phyloP scores from a whole-genome alignment of 2,888 invertebrate genomes.

The Apoderus coryli region DNA sequence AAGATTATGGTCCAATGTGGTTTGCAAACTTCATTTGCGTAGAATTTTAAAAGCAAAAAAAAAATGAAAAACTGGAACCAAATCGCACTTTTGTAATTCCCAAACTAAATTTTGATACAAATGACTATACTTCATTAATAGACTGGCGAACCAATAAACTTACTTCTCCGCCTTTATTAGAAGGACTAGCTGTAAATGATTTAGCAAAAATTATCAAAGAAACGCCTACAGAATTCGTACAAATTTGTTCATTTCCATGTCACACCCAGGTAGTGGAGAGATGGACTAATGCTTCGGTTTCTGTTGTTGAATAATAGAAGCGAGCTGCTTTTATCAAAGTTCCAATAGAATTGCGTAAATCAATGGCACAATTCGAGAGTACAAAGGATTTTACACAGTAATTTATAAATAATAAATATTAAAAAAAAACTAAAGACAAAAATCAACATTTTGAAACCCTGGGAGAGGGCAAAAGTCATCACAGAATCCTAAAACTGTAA shows the following conservation, averaged over 20 bases:
- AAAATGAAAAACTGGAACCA: no score
- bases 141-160: conserved; percentile 8
- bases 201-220: conserved; percentile 3
- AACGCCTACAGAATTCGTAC: not conserved
- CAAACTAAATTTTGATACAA: conserved; percentile 9
- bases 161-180: conserved; percentile 4
- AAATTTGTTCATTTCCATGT: conserved; percentile 3
- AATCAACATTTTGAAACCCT: no score
- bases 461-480: no score
- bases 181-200: conserved; percentile 1
- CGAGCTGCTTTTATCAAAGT: conserved; percentile 1
- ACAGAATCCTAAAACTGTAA: no score
- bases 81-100: conserved; percentile 6
- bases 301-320: conserved; percentile 4
- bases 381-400: not conserved
- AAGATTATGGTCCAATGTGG: no score
- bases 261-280: conserved; percentile 5
- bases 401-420: no score
- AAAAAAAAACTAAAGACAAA: no score
- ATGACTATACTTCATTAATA: conserved; percentile 7
- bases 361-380: conserved; percentile 2
- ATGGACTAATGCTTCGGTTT: conserved; percentile 6
- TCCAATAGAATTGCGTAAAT: conserved; percentile 3
- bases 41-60: conserved; percentile 1
- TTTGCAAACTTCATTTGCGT: conserved; percentile 3